Percentiles rank a stretch among this genome's conserved stretches.
Evolutionary conservation across 30 jellyfish, hydroid and myxozoan species (phyloP).

Genomic region (Morbakka virulenta): DNA sequence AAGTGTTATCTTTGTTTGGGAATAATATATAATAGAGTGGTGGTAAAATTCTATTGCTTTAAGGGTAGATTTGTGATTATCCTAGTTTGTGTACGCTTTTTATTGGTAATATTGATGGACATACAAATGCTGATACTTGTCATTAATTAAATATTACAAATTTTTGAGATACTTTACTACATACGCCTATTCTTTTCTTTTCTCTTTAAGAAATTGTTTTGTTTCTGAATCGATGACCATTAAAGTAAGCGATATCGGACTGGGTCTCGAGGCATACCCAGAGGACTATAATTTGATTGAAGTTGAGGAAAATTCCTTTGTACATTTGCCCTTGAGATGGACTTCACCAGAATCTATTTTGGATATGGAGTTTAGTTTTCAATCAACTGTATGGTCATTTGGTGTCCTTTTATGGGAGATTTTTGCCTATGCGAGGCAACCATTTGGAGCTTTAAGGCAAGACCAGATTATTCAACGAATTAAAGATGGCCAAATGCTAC

Average conservation of each 20-base stretch:
- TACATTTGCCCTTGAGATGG: conserved; percentile 78
- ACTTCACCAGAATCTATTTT: conserved; percentile 79
- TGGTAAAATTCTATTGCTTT: too few relatives aligned
- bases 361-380: conserved; percentile 16
- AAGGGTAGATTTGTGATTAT: too few relatives aligned
- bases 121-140: too few relatives aligned
- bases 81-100: too few relatives aligned
- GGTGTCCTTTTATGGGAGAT: conserved; percentile 88
- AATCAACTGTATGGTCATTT: conserved; percentile 63
- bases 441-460: conserved; percentile 55
- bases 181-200: too few relatives aligned
- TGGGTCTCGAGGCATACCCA: conserved; percentile 67
- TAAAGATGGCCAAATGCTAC: conserved; percentile 16
- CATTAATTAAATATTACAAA: too few relatives aligned
- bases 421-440: conserved; percentile 60
- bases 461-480: conserved; percentile 37
- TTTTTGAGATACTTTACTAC: too few relatives aligned
- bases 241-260: conserved; percentile 54
- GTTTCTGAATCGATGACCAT: conserved; percentile 39
- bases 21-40: too few relatives aligned
- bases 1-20: too few relatives aligned
- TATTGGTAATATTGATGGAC: too few relatives aligned
- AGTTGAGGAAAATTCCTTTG: conserved; percentile 14
- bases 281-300: conserved; percentile 61
- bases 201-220: too few relatives aligned